Conservation (phyloP, 2,888 invertebrate genomes). For the Eristalis tenax region DNA sequence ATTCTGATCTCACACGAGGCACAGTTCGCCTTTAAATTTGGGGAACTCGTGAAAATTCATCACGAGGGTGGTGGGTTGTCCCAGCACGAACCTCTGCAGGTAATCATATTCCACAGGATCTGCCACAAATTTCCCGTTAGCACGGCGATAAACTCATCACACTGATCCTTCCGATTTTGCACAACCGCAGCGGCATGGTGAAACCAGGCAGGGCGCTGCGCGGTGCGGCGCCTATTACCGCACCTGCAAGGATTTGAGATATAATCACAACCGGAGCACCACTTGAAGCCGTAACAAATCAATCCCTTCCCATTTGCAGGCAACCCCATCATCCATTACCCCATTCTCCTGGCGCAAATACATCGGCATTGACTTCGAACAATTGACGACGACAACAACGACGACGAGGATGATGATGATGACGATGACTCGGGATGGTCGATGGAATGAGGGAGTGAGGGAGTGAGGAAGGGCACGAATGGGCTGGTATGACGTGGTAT, state of each 20-base stretch:
- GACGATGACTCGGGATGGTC: not conserved
- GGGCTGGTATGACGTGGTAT: slow-evolving; percentile 56
- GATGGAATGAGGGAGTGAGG: not conserved
- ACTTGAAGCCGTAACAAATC: slow-evolving; percentile 69
- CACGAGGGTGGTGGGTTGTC: slow-evolving; percentile 3
- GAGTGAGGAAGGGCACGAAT: not conserved
- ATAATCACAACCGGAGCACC: slow-evolving; percentile 60
- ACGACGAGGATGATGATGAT: slow-evolving; percentile 9
- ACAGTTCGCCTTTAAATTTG: not conserved
- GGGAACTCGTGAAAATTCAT: slow-evolving; percentile 43
- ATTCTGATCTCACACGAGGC: not conserved
- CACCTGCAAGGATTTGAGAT: not conserved
- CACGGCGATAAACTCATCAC: slow-evolving; percentile 56
- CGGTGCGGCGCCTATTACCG: no score
- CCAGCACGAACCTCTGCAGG: slow-evolving; percentile 17
- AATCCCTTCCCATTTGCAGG: slow-evolving; percentile 63
- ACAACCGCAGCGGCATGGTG: slow-evolving; percentile 58
- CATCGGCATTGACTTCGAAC: slow-evolving; percentile 45
- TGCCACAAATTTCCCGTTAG: slow-evolving; percentile 48
- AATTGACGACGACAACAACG: slow-evolving; percentile 11
- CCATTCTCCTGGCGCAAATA: slow-evolving; percentile 15
- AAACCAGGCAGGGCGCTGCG: not conserved
- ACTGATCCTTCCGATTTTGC: slow-evolving; percentile 61
- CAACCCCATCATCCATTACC: slow-evolving; percentile 64
- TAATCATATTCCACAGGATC: slow-evolving; percentile 46